Evolutionary conservation across 2,797 vertebrate genomes (phyloP), one percentile per base, ranked within the genome.

Genomic region (Lycodopsis pacificus): DNA sequence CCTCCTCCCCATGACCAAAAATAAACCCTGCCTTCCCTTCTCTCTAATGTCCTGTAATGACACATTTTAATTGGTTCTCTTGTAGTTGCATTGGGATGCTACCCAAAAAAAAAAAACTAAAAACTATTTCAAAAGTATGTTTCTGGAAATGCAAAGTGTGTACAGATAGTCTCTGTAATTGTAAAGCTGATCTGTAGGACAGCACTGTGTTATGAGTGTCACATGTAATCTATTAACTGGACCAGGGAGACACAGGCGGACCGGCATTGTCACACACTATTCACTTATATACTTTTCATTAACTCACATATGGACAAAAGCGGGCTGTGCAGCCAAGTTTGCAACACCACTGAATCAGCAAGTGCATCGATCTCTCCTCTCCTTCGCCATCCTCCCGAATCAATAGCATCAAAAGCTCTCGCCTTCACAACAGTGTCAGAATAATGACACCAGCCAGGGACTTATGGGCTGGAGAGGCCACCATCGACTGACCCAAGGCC

Each of bases 371-470:
- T 90, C 81, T 58, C 63, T 76, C 40, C 72, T 71, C 67, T 82
- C 51, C 78, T 85, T 85, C 71, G 19, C 67, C 66, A 77, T 79
- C 85, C 85, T 83, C 79, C 81, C 81, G 61, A 86, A 94, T 95
- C 92, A 88, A 94, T 92, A 91, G 71, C 83, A 85, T 90, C 86
- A 91, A 89, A 93, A 92, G 82, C 86, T 81, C 88, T 87, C 68
- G 77, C 77, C 78, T 90, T 89, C 87, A 89, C 80, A 85, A 88
- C 90, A 84, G 84, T 80, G 84, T 87, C 85, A 83, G 85, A 87
- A 85, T 92, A 93, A 92, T 88, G 85, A 86, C 86, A 89, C 81
- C 73, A 71, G 62, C 67, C 75, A 48, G 62, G 63, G 77, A 86
- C 90, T 79, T 83, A 63, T 56, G 80, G 86, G 86, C 81, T 61